Base-by-base conservation (phyloP, 2,888 invertebrate genomes). In the Spilarctia lutea region DNA sequence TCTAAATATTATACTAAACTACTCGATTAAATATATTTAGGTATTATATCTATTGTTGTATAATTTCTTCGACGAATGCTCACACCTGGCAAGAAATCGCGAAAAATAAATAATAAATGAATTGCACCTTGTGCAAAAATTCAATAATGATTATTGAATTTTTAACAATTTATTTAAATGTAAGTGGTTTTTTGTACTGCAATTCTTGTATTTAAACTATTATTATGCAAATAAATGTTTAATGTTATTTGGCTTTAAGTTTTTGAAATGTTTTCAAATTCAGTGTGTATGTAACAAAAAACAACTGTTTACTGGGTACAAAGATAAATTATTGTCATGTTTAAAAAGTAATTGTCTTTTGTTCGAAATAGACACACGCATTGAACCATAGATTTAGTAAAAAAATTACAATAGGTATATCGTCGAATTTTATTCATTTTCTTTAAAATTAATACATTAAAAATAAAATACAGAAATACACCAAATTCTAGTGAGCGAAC, bases 1-100 rank as follows among this genome's bases (percentile, higher is more conserved):
- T 60, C 30, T 63, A 56, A 68, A 27, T 75, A 77, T 72, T 78
- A 70, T 79, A 76, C 76, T 80, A 81, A 79, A 82, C 74, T 80
- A 80, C 7, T 79, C 83, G 77, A 77, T 72, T 77, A 80, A 82
- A 67, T 73, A 81, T 83, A 72, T 81, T 71, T 86, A 85, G 82
- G 81, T 84, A 85, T 77, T 74, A 81, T 76, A 79, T 48, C 48
- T 83, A 83, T 84, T 87, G 80, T 85, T 85, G 72, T 85, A 84
- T 79, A 72, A 84, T 87, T 87, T 86, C 77, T 68, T 81, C 65
- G 81, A 69, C 71, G 74, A 68, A 72, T 73, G 75, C 81, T 81
- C 39, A 75, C 73, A 75, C 75, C 80, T 83, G 81, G 76, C 68
- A 79, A 74, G 68, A 75, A 80, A 73, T 82, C 74, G 79, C 77